Percentiles rank a stretch among this genome's conserved stretches.
Conservation (phyloP, 2,797 vertebrate species). For the Anisognathus igniventris region DNA sequence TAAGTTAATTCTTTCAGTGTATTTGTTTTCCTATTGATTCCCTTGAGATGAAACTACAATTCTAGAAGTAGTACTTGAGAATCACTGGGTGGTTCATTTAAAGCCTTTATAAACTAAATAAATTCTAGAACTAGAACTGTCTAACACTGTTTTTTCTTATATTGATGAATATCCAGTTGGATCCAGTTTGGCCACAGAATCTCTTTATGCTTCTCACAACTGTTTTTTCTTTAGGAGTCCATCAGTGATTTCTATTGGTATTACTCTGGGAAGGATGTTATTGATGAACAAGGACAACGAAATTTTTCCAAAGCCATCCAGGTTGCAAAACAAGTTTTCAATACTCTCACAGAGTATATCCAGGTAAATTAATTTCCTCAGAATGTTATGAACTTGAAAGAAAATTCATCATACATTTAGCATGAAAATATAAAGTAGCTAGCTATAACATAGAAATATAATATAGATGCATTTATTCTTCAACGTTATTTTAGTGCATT, state of each 20-base stretch:
- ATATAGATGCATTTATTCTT: neutral
- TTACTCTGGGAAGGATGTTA: slow-evolving; percentile 95
- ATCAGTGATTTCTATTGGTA: slow-evolving; percentile 98
- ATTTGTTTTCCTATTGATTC: neutral
- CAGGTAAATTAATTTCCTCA: slow-evolving; percentile 77
- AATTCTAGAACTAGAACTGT: neutral
- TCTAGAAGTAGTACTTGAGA: neutral
- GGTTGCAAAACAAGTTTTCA: slow-evolving; percentile 96
- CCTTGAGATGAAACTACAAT: neutral
- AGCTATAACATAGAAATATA: neutral
- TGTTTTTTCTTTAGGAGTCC: slow-evolving; percentile 80
- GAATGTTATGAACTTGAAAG: neutral
- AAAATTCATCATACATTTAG: neutral
- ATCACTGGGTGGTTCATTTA: rapidly evolving
- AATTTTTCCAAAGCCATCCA: slow-evolving; percentile 98
- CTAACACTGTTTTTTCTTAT: neutral
- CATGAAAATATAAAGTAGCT: neutral
- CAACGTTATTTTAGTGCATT: neutral
- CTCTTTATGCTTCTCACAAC: neutral
- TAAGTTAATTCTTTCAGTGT: neutral
- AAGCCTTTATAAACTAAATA: neutral
- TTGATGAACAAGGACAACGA: slow-evolving; percentile 93
- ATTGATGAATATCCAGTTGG: neutral
- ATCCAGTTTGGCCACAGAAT: neutral
- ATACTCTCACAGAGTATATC: slow-evolving; percentile 94